Evolutionary conservation across 1,140 invertebrate species (phyloP).

Genomic region (Helicorthomorpha holstii): DNA sequence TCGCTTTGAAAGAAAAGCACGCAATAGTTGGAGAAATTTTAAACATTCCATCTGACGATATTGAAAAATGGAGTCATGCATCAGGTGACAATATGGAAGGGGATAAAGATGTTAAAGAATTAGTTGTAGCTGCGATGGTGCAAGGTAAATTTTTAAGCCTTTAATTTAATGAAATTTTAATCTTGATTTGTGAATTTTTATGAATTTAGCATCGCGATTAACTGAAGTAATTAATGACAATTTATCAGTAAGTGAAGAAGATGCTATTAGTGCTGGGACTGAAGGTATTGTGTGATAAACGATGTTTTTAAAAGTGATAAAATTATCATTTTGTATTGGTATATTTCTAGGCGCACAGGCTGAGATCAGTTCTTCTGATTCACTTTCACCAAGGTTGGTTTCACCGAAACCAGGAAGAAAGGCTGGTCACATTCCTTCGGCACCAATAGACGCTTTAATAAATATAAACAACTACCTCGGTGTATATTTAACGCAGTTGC

Average conservation of each 20-base stretch:
- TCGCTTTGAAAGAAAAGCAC: slow-evolving; percentile 54
- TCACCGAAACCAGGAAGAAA: slow-evolving; percentile 7
- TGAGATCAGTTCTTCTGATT: background rate
- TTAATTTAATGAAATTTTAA: background rate
- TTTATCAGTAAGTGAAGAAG: slow-evolving; percentile 32
- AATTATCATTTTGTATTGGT: slow-evolving; percentile 8
- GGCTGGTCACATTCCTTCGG: slow-evolving; percentile 27
- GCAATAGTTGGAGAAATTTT: slow-evolving; percentile 53
- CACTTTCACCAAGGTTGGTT: background rate
- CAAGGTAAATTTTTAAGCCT: slow-evolving; percentile 33
- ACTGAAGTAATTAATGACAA: slow-evolving; percentile 33
- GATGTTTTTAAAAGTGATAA: background rate
- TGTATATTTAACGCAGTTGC: slow-evolving; percentile 36
- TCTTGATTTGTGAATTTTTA: slow-evolving; percentile 5
- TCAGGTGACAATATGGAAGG: slow-evolving; percentile 26
- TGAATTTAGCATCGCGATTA: slow-evolving; percentile 29
- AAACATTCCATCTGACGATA: slow-evolving; percentile 50
- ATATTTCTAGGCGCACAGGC: slow-evolving; percentile 10
- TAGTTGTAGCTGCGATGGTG: slow-evolving; percentile 48
- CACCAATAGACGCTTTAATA: slow-evolving; percentile 33
- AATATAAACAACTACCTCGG: slow-evolving; percentile 33
- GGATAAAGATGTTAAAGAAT: slow-evolving; percentile 44
- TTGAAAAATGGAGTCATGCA: slow-evolving; percentile 44
- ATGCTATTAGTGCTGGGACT: slow-evolving; percentile 21
- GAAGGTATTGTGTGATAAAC: slow-evolving; percentile 10